Conservation (phyloP, 2,797 vertebrate genomes). For the Bufotes viridis region DNA sequence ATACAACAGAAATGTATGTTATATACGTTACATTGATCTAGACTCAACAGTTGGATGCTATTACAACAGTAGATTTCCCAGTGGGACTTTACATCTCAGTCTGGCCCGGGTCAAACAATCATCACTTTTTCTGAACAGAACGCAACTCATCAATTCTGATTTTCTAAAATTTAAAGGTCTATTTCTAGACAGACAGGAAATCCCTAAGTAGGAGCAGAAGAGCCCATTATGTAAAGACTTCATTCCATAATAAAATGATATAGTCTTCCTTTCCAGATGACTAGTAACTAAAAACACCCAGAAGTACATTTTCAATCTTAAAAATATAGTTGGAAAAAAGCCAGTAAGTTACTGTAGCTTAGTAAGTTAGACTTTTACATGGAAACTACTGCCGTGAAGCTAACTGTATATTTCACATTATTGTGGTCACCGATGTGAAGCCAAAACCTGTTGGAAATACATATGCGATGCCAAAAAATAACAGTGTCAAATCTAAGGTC, state of each 20-base stretch:
- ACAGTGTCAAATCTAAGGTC: not conserved
- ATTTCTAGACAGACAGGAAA: constrained; percentile 51
- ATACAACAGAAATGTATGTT: not conserved
- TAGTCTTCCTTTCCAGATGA: constrained; percentile 22
- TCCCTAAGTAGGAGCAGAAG: constrained; percentile 9
- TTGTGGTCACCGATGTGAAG: not conserved
- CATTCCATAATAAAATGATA: constrained; percentile 30
- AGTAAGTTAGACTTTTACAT: not conserved
- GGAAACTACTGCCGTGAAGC: not conserved
- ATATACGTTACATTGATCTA: not conserved
- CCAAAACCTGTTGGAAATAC: not conserved
- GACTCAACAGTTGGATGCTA: constrained; percentile 20
- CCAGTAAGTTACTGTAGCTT: too few species aligned
- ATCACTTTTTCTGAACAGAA: constrained; percentile 4
- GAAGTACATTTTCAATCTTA: not conserved
- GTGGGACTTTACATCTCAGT: not conserved
- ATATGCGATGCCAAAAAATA: not conserved
- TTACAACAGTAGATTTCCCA: constrained; percentile 32
- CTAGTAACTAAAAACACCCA: not conserved
- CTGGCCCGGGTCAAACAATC: constrained; percentile 17
- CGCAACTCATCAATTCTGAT: constrained; percentile 28
- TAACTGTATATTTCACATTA: not conserved
- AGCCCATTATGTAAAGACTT: constrained; percentile 2
- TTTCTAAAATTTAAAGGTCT: not conserved
- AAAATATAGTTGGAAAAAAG: not conserved